phyloP scores from a whole-genome alignment of 2,113 vertebrate species.

The Trichomycterus rosablanca region DNA sequence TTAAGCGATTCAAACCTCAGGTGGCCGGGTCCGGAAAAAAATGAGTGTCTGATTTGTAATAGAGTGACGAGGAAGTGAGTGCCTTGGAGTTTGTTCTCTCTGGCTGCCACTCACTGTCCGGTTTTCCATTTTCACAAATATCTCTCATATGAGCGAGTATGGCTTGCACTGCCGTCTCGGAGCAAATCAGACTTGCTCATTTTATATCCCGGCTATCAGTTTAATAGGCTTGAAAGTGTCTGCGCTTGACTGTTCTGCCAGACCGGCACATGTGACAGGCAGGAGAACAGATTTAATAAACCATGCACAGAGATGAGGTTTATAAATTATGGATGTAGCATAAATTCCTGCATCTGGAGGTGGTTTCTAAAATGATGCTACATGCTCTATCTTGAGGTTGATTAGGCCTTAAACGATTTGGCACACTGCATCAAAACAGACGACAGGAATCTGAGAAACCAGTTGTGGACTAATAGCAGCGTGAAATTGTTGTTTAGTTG shows the following conservation, averaged over 20 bases:
- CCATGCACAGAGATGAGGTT: constrained; percentile 2
- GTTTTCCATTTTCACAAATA: too few relatives aligned
- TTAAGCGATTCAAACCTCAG: constrained; percentile 38
- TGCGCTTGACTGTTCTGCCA: constrained; percentile 14
- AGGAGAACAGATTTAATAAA: constrained; percentile 32
- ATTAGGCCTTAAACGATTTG: constrained; percentile 32
- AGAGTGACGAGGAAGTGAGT: constrained; percentile 31
- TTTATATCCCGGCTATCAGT: constrained; percentile 27
- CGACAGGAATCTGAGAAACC: constrained; percentile 28
- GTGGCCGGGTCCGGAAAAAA: constrained; percentile 22
- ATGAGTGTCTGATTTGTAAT: constrained; percentile 38
- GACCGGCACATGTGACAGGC: constrained; percentile 7
- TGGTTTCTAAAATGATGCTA: too few relatives aligned
- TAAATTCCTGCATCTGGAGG: too few relatives aligned
- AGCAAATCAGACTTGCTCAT: constrained; percentile 39
- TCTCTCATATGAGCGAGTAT: constrained; percentile 20
- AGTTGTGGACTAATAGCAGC: constrained; percentile 32
- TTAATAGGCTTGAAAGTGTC: too few relatives aligned
- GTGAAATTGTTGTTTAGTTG: constrained; percentile 39
- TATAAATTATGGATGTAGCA: constrained; percentile 40
- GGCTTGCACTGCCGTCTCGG: constrained; percentile 29
- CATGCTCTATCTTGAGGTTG: too few relatives aligned
- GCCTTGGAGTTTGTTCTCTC: constrained; percentile 30
- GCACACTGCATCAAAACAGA: too few relatives aligned
- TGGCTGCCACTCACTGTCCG: constrained; percentile 40